These are phyloP conservation scores for Diceros bicornis DNA, from an alignment of 2,797 vertebrate genomes.

Conservation along the genomic window DNA sequence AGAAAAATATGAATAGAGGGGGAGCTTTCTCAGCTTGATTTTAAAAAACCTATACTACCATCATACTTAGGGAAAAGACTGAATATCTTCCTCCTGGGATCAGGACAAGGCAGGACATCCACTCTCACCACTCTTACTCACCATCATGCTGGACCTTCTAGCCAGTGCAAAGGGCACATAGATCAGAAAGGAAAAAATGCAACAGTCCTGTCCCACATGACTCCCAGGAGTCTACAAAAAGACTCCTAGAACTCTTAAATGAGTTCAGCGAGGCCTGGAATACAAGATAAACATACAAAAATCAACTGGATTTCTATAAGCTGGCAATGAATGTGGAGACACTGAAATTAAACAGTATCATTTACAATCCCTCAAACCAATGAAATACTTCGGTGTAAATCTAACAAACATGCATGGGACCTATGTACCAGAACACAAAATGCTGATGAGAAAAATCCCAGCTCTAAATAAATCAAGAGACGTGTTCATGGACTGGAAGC, in stretches of 20 bases:
- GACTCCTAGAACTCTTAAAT: background rate
- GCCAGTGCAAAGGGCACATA: background rate
- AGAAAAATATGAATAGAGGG: background rate
- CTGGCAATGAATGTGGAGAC: background rate
- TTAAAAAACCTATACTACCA: too few species aligned
- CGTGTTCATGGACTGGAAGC: background rate
- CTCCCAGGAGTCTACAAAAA: background rate
- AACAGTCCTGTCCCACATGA: background rate
- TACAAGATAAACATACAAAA: background rate
- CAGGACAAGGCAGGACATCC: too few species aligned
- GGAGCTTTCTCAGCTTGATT: background rate
- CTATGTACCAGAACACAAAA: background rate
- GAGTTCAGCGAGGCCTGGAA: background rate
- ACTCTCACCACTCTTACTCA: background rate
- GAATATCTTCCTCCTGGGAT: too few species aligned
- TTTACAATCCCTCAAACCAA: background rate
- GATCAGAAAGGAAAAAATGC: background rate
- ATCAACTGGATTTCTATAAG: background rate
- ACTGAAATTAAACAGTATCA: background rate
- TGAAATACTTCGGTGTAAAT: background rate
- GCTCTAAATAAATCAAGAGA: background rate
- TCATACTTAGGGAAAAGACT: too few species aligned
- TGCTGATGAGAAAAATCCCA: background rate
- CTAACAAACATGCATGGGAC: background rate
- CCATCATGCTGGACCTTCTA: background rate